Base-by-base conservation (phyloP, 2,797 vertebrate genomes). In the Chaetophractus vellerosus region DNA sequence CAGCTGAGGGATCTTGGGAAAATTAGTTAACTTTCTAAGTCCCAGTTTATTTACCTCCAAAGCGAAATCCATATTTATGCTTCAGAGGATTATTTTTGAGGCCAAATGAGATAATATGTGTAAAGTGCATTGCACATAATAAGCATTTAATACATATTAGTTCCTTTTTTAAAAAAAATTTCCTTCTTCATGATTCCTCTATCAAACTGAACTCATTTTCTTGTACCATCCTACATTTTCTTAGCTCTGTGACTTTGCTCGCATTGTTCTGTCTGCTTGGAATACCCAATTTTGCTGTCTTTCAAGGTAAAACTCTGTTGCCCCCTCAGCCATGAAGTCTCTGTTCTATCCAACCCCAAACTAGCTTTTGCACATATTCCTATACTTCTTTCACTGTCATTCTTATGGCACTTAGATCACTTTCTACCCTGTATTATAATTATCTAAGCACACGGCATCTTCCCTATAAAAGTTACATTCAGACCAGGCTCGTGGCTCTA, bases 41-140 rank as follows among this genome's bases (percentile, higher is more conserved):
- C 50, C 87, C 68, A 55, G 26, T 95, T 92, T 93, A 86, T 95
- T 93, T 93, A 88, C 50, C 72, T 45, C n/a, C 38, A 48, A 57
- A 50, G 12, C 61, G 50, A 86, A 23, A 28, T 68, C 66, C 59
- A 81, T 75, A 10, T 23, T 38, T n/a, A 18, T 72, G n/a, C 26
- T 61, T 87, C 50, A 41, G 68, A 88, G 48, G 68, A 57, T 81
- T 50, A 12, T 86, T 95, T 88, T 64, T 15, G 18, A 83, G 41
- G 78, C 63, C 41, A 36, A 12, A 41, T 64, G 68, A 33, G 28
- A 66, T 76, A 81, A 87, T 81, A 38, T 55, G 21, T 64, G 10
- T 80, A 86, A 90, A 79, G 15, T 48, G 1, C 3, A 2, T 36
- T 24, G 19, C 38, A 15, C 8, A 10, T 78, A 61, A 66, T 59